Evolutionary conservation across 2,113 vertebrate genomes (phyloP), one percentile per base, ranked within the genome.

Genomic region (Centrocercus urophasianus): DNA sequence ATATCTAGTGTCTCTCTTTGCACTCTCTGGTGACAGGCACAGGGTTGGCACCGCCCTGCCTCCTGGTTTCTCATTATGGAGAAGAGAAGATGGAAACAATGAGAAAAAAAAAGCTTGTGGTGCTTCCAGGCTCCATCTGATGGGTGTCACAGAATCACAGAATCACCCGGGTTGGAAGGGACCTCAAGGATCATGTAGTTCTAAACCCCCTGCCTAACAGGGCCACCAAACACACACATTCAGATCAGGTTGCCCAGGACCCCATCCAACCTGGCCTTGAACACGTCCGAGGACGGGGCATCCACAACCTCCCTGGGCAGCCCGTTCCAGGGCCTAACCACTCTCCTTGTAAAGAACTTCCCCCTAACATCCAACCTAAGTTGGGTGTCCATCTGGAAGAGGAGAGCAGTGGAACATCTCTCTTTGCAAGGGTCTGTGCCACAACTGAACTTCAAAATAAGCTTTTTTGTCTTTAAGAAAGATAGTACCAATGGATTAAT

Each of bases 401-500:
- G 43, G 38, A 76, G 42, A 82, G 61, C 25, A 50, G 28, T 11
- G 40, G 48, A 86, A 7, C 25, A 36, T 56, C 64, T 77, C 82
- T 63, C 56, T 82, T 83, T 85, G 70, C 82, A 82, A 80, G 64
- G 30, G 42, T 54, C 38, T 71, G 10, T 0, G 8, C 84, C 91
- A 93, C 52, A 57, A 91, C 84, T 65, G 0, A 84, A 69, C 63
- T 83, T 88, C 84, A 86, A 76, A 83, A 52, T 40, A 60, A 73
- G n/a, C 80, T 86, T 93, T 64, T 78, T 47, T 77, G 36, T 76
- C 60, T 77, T 85, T 56, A 65, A 74, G 40, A 22, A 25, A 89
- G 66, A 63, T 64, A 45, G 77, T 77, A 74, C 87, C 88, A 87
- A 95, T 71, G 8, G 66, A 93, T 93, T 89, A 80, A 91, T 95